Conservation (phyloP, 2,797 vertebrate species). For the Alcedo atthis region DNA sequence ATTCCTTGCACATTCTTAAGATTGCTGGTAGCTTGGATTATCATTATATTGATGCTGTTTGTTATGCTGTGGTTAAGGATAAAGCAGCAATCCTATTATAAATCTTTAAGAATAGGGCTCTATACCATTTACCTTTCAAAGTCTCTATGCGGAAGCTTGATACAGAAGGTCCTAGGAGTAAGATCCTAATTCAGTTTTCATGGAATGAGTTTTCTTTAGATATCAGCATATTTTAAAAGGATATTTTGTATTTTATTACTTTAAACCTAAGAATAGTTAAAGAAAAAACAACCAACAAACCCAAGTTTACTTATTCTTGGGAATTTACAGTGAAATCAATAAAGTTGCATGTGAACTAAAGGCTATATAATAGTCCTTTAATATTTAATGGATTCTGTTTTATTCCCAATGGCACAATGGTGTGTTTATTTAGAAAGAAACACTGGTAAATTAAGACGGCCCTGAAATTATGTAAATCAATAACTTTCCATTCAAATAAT, state of each 20-base stretch:
- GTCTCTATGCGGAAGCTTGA: neutral
- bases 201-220: neutral
- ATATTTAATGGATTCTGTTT: neutral
- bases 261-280: neutral
- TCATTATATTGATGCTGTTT: constrained; percentile 50
- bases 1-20: constrained; percentile 51
- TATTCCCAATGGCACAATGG: neutral
- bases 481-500: neutral
- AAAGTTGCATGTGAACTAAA: neutral
- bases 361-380: neutral
- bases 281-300: neutral
- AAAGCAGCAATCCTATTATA: constrained; percentile 38
- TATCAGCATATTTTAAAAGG: neutral
- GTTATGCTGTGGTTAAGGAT: constrained; percentile 60
- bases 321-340: neutral
- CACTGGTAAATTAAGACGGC: neutral
- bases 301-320: neutral
- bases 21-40: constrained; percentile 39
- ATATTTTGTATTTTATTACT: neutral
- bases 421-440: neutral
- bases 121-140: constrained; percentile 18
- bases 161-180: neutral
- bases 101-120: constrained; percentile 27
- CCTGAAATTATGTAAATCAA: neutral
- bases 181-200: neutral